Conservation (phyloP, 1,140 invertebrate species). For the Lithobius niger region DNA sequence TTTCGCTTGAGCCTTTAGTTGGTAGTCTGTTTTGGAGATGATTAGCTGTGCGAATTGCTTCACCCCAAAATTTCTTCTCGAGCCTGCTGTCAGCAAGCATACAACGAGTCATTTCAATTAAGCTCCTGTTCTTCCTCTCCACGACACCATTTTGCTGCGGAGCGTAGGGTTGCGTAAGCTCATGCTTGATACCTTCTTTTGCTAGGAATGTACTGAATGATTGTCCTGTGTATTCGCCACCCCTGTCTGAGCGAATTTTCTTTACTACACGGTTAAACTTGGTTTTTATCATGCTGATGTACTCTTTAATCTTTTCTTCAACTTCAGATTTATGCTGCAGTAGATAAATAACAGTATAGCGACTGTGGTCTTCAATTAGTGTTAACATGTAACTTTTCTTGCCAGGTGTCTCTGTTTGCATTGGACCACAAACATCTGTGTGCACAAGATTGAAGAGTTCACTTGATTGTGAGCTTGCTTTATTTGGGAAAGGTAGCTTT, state of each 20-base stretch:
- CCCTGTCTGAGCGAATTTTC: too few relatives aligned
- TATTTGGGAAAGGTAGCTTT: neutral
- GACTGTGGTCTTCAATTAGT: too few relatives aligned
- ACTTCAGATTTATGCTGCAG: too few relatives aligned
- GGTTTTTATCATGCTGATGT: too few relatives aligned
- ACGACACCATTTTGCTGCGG: constrained; percentile 19
- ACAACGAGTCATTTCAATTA: constrained; percentile 13
- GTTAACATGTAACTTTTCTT: too few relatives aligned
- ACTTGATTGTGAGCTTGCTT: neutral
- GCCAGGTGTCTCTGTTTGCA: too few relatives aligned
- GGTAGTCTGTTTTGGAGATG: constrained; percentile 15
- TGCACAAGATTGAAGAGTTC: neutral
- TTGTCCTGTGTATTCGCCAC: too few relatives aligned
- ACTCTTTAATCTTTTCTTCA: too few relatives aligned
- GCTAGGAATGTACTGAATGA: too few relatives aligned
- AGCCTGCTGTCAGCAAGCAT: constrained; percentile 16
- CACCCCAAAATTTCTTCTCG: constrained; percentile 15
- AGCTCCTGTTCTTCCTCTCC: constrained; percentile 16
- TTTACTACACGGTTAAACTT: too few relatives aligned
- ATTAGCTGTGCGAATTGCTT: constrained; percentile 18
- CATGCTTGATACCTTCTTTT: constrained; percentile 9
- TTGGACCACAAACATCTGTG: neutral
- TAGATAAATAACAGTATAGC: too few relatives aligned
- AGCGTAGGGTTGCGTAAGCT: constrained; percentile 15
- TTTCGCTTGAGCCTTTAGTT: constrained; percentile 12